Evolutionary conservation across 2,797 vertebrate genomes (phyloP), one percentile per base, ranked within the genome.

Genomic region (Sebastes itinus): DNA sequence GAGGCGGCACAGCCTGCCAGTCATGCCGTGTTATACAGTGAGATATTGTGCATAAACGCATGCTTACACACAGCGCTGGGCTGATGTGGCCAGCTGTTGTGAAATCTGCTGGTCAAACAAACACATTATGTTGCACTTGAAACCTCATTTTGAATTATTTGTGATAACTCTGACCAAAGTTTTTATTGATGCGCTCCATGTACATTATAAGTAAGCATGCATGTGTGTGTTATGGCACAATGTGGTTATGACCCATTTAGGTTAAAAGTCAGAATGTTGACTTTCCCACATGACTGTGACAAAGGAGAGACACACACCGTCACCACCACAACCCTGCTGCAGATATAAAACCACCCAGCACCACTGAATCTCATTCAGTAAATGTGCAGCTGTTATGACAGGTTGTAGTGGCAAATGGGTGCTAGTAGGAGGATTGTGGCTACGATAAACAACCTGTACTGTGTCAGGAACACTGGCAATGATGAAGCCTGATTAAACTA

Each of bases 321-420:
- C 38, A n/a, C 76, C 71, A 81, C 42, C 6, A 56, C 63, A 76
- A 80, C 55, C 58, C 65, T 35, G 82, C 82, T 82, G 61, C 79
- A 72, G 80, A 83, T 89, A 72, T 85, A 68, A 62, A 78, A 69
- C 65, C 67, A 84, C 83, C 72, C 81, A 80, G 85, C 49, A 71
- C 61, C 59, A 49, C 66, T 72, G 80, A 81, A 69, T 65, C 82
- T 87, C 78, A 87, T 91, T 83, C 83, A 79, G 80, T 76, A 87
- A 88, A 89, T 89, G 88, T 80, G 30, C 0, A 1, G 20, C 52
- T 59, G 18, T 64, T 28, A 65, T 55, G 11, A 80, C 54, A 80
- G 59, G 23, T 42, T 72, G 25, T 58, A 18, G 28, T 58, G 49
- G 8, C 3, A 30, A 54, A 32, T 25, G 27, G 27, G 56, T 63